These are phyloP conservation scores for Ylistrum balloti DNA, from an alignment of 1,140 invertebrate genomes.

Conservation along the genomic window DNA sequence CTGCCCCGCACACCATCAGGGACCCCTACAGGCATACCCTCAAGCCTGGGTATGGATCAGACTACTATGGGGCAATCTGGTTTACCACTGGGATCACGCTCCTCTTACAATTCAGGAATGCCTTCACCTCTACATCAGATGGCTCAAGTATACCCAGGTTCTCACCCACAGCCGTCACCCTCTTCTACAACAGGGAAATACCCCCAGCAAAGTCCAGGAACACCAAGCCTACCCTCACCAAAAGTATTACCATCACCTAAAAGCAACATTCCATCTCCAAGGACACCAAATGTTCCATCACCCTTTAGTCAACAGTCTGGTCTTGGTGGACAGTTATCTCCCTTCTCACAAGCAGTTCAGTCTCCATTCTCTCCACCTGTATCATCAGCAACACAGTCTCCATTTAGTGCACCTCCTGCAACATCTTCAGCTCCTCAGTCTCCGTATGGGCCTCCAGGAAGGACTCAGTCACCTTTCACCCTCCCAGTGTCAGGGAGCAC, in stretches of 20 bases:
- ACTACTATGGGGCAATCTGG: slow-evolving; percentile 34
- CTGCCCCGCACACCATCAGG: slow-evolving; percentile 59
- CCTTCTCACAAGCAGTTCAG: slow-evolving; percentile 71
- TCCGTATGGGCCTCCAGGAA: slow-evolving; percentile 64
- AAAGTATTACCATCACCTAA: slow-evolving; percentile 74
- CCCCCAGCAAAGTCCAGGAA: slow-evolving; percentile 57
- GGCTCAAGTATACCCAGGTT: not conserved
- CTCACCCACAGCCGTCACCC: slow-evolving; percentile 56
- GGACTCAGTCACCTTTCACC: slow-evolving; percentile 69
- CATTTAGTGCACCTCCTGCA: slow-evolving; percentile 67
- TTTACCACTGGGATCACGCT: slow-evolving; percentile 63
- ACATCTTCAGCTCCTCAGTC: slow-evolving; percentile 70
- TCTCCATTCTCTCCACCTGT: slow-evolving; percentile 79
- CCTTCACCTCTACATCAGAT: slow-evolving; percentile 63
- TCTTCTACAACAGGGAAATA: slow-evolving; percentile 55
- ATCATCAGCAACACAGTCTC: slow-evolving; percentile 65
- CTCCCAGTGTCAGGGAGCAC: slow-evolving; percentile 51
- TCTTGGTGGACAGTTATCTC: slow-evolving; percentile 67
- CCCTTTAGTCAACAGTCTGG: slow-evolving; percentile 67
- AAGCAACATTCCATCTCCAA: slow-evolving; percentile 75
- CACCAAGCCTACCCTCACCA: slow-evolving; percentile 69
- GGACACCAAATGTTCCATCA: slow-evolving; percentile 75
- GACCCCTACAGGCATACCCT: slow-evolving; percentile 63
- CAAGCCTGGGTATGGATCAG: slow-evolving; percentile 46
- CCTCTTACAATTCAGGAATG: slow-evolving; percentile 61